A percentile compares a stretch with the other conserved stretches of the same genome.
Conservation (phyloP, 1,140 invertebrate genomes). For the Epicauta chinensis region DNA sequence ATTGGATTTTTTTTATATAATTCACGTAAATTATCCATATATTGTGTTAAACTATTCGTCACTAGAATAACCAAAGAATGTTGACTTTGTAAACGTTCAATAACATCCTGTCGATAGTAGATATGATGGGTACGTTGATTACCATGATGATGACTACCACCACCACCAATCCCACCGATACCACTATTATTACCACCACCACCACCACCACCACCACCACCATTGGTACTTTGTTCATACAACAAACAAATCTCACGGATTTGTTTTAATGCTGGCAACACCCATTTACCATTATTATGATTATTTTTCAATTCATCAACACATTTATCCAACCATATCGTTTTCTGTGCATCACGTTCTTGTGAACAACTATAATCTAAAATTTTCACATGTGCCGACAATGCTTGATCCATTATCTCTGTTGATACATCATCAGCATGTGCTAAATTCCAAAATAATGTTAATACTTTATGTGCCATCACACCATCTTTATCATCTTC, state of each 20-base stretch:
- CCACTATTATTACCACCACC: constrained; percentile 42
- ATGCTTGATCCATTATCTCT: constrained; percentile 95
- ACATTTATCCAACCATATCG: constrained; percentile 91
- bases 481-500: constrained; percentile 97
- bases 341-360: constrained; percentile 93
- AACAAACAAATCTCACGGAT: constrained; percentile 93
- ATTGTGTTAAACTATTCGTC: constrained; percentile 84
- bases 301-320: constrained; percentile 84
- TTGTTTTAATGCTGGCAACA: constrained; percentile 89
- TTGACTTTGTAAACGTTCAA: constrained; percentile 85
- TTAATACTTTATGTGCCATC: constrained; percentile 97
- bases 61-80: constrained; percentile 91
- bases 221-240: constrained; percentile 63
- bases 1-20: constrained; percentile 67
- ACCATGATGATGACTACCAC: constrained; percentile 37
- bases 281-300: constrained; percentile 74
- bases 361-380: constrained; percentile 96
- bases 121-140: constrained; percentile 56
- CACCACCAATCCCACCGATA: constrained; percentile 26
- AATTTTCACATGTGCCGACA: constrained; percentile 95
- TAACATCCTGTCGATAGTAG: constrained; percentile 69
- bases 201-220: constrained; percentile 40
- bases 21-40: constrained; percentile 80
- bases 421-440: constrained; percentile 94
- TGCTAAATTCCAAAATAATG: constrained; percentile 94